Evolutionary conservation across 1,140 invertebrate species (phyloP).

Genomic region (Euborellia annulipes): DNA sequence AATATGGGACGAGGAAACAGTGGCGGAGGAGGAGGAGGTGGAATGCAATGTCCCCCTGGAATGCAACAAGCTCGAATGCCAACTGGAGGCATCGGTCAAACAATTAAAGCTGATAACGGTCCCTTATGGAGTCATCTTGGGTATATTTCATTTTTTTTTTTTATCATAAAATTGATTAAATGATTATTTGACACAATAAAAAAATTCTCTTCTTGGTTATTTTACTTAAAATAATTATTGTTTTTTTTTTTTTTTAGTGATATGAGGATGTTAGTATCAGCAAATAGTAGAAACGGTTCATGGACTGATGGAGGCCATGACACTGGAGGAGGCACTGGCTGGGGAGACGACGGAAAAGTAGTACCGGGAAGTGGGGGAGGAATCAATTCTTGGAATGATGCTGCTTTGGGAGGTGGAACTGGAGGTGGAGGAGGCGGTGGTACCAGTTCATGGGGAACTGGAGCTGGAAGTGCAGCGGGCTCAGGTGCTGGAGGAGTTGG

Average conservation of each 20-base stretch:
- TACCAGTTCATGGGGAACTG: constrained; percentile 24
- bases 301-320: constrained; percentile 42
- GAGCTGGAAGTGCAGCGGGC: constrained; percentile 35
- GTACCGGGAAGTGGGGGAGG: constrained; percentile 24
- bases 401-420: no score
- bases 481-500: constrained; percentile 33
- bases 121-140: constrained; percentile 12
- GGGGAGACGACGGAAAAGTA: constrained; percentile 34
- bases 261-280: no score
- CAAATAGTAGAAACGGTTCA: constrained; percentile 44
- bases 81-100: constrained; percentile 14
- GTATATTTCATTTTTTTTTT: background rate
- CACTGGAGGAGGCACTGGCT: constrained; percentile 28
- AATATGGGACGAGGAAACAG: constrained; percentile 28
- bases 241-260: no score
- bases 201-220: no score
- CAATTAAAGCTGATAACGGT: constrained; percentile 18
- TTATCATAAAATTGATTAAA: no score
- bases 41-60: constrained; percentile 27
- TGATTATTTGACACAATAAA: background rate
- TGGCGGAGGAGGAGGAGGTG: no score
- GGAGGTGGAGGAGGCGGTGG: no score
- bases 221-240: no score
- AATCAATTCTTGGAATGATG: constrained; percentile 36
- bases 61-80: constrained; percentile 25